Base-by-base conservation (phyloP, 2,888 invertebrate genomes). In the Odiellus spinosus region DNA sequence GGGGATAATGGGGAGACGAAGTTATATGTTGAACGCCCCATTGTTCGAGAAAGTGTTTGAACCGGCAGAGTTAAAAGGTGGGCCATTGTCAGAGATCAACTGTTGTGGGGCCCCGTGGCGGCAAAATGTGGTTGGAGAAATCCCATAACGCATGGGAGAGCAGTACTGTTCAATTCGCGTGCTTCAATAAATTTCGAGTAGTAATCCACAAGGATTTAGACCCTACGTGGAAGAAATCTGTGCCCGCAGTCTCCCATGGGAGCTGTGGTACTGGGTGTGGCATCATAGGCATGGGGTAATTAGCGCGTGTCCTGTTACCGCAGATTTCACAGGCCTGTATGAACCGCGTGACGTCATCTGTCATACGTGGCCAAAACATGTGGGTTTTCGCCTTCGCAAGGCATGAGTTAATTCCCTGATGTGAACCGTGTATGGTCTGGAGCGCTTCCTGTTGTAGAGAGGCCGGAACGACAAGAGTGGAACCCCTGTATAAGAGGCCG, bases 91-190 rank as follows among this genome's bases (percentile, higher is more conserved):
- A 12, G 14, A 8, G 4, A 44, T 26, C n/a, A 42, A n/a, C 15
- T 42, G 32, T 26, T 42, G 36, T 11, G 35, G 42, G 15, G 42
- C 42, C 10, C 41, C 36, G 36, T 36, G 36, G n/a, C 21, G n/a
- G 46, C 46, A 42, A 40, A 47, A 20, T 20, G 34, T n/a, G 40
- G 33, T 47, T 47, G 43, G 6, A 43, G 20, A 3, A 40, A 39
- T 17, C 20, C 44, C 8, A 47, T 47, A n/a, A 47, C 42, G n/a
- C 42, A 18, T 6, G 35, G 21, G 15, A 26, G 11, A 15, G 36
- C 34, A 20, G 34, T 43, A 15, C 34, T 10, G 21, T 47, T 32
- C n/a, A 43, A 33, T 34, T 33, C 17, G 20, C 40, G 40, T 14
- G 40, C 15, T 15, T 43, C 44, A 33, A 44, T 34, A 40, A 33